Base-by-base conservation (phyloP, 2,797 vertebrate genomes). In the Neolamprologus multifasciatus region DNA sequence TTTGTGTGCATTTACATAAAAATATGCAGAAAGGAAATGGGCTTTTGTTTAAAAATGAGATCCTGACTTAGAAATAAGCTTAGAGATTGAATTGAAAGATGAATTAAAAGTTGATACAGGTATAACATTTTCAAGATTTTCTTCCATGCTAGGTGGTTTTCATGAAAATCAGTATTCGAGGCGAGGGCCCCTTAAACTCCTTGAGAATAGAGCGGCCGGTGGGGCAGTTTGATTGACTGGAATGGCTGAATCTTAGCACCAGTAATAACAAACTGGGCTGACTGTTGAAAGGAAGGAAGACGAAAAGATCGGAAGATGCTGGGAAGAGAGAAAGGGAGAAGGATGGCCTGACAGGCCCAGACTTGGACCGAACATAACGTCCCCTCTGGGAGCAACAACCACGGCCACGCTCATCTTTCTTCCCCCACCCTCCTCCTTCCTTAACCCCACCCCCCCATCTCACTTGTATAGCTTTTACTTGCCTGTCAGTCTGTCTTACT, bases 321-420 rank as follows among this genome's bases (percentile, higher is more conserved):
- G 83, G 59, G 62, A 2, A 33, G 57, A 19, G 31, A 52, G 52
- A 19, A 45, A 55, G 50, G 55, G 83, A 89, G 91, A 90, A 87
- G 84, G 82, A 90, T 90, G 86, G 83, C 50, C 89, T 93, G 93
- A 93, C 93, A 93, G 86, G 71, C 77, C 82, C 84, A 87, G 91
- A 92, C 90, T 91, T 77, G 9, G 54, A 85, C 85, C 29, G 26
- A 92, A 87, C 87, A 86, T 86, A 89, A 93, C 82, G 29, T 91
- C 84, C 91, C 93, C 91, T 79, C 86, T 85, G 93, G 91, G 94
- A 92, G 79, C 86, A 82, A 80, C 89, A 83, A 81, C 79, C 74
- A 14, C 84, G 38, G 23, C 87, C 54, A 5, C 3, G 71, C 88
- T 85, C 89, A 81, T 88, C 84, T 77, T 84, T 90, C 90, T 84